These are phyloP conservation scores for Liasis olivaceus DNA, from an alignment of 2,797 vertebrate species.

Conservation along the genomic window DNA sequence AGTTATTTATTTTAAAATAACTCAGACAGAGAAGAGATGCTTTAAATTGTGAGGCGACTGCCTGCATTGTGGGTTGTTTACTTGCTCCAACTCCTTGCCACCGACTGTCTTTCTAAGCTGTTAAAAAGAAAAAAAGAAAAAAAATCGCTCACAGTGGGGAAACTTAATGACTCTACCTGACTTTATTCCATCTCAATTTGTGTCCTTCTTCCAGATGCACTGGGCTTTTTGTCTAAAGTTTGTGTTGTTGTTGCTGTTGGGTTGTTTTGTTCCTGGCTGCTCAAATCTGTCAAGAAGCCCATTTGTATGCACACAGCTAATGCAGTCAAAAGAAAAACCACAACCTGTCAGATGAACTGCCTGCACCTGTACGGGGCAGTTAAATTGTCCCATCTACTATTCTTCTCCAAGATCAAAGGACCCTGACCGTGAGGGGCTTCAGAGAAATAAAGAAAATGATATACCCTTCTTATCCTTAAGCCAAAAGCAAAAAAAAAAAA, in stretches of 20 bases:
- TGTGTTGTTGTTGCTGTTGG: slow-evolving; percentile 50
- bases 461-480: slow-evolving; percentile 71
- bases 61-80: slow-evolving; percentile 63
- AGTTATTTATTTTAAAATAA: slow-evolving; percentile 56
- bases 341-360: slow-evolving; percentile 77
- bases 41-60: slow-evolving; percentile 55
- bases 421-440: slow-evolving; percentile 69
- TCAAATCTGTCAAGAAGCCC: slow-evolving; percentile 71
- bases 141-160: slow-evolving; percentile 61
- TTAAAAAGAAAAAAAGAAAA: slow-evolving; percentile 53
- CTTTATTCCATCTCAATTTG: slow-evolving; percentile 67
- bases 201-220: slow-evolving; percentile 69
- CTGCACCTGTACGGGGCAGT: slow-evolving; percentile 78
- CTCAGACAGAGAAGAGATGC: slow-evolving; percentile 22
- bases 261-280: slow-evolving; percentile 71
- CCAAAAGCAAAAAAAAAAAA: neutral
- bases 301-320: slow-evolving; percentile 73
- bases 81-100: slow-evolving; percentile 12
- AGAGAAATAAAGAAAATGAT: slow-evolving; percentile 72
- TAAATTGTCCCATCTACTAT: slow-evolving; percentile 77
- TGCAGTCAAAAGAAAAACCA: slow-evolving; percentile 77
- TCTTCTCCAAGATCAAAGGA: slow-evolving; percentile 79
- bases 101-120: slow-evolving; percentile 47
- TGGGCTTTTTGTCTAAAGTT: slow-evolving; percentile 60
- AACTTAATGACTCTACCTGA: slow-evolving; percentile 61